These are phyloP conservation scores for Iguana delicatissima DNA, from an alignment of 2,797 vertebrate species.

Conservation along the genomic window DNA sequence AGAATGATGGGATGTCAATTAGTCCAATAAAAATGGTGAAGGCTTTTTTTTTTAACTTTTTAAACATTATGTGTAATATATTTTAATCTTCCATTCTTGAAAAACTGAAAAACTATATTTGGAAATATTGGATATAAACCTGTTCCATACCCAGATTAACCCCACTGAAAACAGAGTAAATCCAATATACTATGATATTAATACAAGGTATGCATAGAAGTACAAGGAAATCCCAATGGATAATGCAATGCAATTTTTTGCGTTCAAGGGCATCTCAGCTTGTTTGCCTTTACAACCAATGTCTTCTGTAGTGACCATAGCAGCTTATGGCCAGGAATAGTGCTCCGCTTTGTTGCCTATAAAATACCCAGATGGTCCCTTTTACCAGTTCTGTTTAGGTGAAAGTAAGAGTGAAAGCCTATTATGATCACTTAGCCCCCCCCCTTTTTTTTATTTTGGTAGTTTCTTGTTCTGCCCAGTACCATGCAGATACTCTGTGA, in stretches of 20 bases:
- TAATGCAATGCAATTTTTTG: neutral
- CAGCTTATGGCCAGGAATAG: no score
- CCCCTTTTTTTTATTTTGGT: no score
- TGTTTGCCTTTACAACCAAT: neutral
- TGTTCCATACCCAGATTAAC: neutral
- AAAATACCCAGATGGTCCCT: no score
- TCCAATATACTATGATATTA: neutral
- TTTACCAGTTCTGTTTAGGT: neutral
- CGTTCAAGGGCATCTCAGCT: neutral
- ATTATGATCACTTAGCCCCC: no score
- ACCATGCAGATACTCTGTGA: no score
- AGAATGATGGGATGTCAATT: slow-evolving; percentile 69
- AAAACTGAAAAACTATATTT: neutral
- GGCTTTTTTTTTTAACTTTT: slow-evolving; percentile 28
- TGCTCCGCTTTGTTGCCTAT: neutral
- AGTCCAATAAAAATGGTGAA: slow-evolving; percentile 66
- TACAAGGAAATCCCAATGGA: neutral
- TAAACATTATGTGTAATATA: slow-evolving; percentile 9
- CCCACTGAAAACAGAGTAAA: neutral
- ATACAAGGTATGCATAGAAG: neutral
- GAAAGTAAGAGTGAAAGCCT: no score
- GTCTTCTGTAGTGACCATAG: neutral
- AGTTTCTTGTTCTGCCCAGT: no score
- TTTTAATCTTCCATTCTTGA: neutral
- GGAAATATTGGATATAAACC: neutral